Evolutionary conservation across 2,797 vertebrate species (phyloP).

Genomic region (Sylvia borin): DNA sequence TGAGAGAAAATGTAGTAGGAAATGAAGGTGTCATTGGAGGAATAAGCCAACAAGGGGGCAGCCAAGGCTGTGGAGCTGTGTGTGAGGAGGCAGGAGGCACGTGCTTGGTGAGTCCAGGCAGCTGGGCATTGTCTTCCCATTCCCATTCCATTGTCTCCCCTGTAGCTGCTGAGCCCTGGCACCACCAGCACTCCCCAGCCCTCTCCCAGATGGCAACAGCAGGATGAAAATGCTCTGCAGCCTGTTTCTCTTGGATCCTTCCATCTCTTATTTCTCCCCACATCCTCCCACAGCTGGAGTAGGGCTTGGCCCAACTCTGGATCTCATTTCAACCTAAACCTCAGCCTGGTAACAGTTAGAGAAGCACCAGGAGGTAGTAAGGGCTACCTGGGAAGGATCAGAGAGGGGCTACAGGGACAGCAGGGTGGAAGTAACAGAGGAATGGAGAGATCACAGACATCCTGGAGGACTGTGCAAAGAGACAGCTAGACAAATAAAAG

Average conservation of each 20-base stretch:
- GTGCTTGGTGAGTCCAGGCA: rapidly evolving
- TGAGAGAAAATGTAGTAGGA: neutral
- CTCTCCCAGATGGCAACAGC: neutral
- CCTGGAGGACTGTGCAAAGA: neutral
- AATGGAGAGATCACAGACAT: neutral
- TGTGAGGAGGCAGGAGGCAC: neutral
- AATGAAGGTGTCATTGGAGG: neutral
- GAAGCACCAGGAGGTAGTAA: neutral
- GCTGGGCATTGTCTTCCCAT: neutral
- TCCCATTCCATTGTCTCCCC: too few species aligned
- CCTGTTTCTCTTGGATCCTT: neutral
- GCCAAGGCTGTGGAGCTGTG: neutral
- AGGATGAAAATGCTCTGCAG: neutral
- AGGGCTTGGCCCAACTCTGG: neutral
- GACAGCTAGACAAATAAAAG: neutral
- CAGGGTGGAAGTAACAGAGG: neutral
- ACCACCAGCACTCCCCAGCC: neutral
- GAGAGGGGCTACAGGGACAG: neutral
- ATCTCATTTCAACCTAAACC: neutral
- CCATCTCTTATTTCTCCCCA: neutral
- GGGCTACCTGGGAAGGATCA: neutral
- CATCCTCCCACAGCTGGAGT: neutral
- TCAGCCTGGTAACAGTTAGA: neutral
- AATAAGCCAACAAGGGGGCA: neutral
- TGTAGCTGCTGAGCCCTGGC: neutral